Base-by-base conservation (phyloP, 2,888 invertebrate genomes). In the Oeneis ivallda region DNA sequence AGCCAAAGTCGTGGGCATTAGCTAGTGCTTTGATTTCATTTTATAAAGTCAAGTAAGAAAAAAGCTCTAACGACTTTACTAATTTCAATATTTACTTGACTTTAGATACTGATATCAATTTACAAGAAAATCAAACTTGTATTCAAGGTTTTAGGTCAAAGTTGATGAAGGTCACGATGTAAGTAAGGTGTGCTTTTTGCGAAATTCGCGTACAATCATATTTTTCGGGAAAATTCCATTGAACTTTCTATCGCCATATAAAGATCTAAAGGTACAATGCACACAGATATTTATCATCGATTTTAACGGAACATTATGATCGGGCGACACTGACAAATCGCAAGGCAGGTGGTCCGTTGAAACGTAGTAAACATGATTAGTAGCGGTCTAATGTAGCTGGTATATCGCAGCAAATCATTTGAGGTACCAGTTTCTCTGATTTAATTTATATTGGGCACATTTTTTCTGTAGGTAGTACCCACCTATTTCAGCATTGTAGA, bases 361-460 rank as follows among this genome's bases (percentile, higher is more conserved):
- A 37, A 37, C 3, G 37, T 37, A 39, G 53, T 53, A 37, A 54
- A 54, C 54, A 54, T 54, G 54, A 54, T 54, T 54, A 54, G 54
- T 54, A 17, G 37, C 54, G 15, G 54, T 37, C 15, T 39, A 34
- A 15, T 53, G 34, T 34, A 53, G 34, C 53, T 1, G 6, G 54
- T 37, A 37, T 54, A 54, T 39, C 1, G 11, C 54, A 37, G 10
- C 37, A 37, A 54, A 54, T 54, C 54, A 37, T 54, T 15, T 5
- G 10, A 5, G 15, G 37, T 17, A 39, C 37, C 54, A 54, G 37
- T 10, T 54, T 37, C 39, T 15, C n/a, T 37, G 4, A 37, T 17
- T 15, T 17, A 47, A 50, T 26, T 13, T 49, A 41, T 3, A 5
- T 41, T 19, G 19, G 10, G n/a, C 5, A 45, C 7, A 45, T 13